Conservation (phyloP, 2,888 invertebrate genomes). For the Oscheius sp. region DNA sequence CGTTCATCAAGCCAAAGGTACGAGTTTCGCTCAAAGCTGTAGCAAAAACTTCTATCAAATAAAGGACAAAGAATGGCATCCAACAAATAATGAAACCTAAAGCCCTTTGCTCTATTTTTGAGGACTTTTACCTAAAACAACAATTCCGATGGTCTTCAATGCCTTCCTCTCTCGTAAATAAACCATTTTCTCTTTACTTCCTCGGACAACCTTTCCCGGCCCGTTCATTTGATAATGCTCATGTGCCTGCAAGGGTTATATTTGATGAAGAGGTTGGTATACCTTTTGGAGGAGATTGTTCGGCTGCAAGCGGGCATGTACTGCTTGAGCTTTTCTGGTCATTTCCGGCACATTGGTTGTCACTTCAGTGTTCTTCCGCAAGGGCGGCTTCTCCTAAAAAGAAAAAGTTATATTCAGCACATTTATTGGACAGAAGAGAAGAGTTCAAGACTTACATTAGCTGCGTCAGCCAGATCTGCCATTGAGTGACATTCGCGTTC, state of each 20-base stretch:
- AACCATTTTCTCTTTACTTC: constrained; percentile 69
- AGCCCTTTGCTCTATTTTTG: constrained; percentile 21
- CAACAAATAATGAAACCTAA: constrained; percentile 71
- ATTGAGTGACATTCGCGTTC: constrained; percentile 64
- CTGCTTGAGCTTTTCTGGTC: constrained; percentile 46
- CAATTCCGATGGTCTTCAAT: constrained; percentile 70
- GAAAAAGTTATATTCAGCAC: not conserved
- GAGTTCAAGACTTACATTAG: not conserved
- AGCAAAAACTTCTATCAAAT: constrained; percentile 68
- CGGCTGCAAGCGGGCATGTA: constrained; percentile 57
- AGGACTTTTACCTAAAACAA: constrained; percentile 61
- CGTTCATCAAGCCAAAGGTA: constrained; percentile 58
- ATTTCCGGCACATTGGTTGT: constrained; percentile 39
- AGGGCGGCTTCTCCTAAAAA: constrained; percentile 42
- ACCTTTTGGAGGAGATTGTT: constrained; percentile 51
- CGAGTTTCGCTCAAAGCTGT: constrained; percentile 40
- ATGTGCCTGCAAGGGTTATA: constrained; percentile 43
- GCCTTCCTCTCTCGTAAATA: constrained; percentile 69
- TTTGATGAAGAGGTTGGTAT: not conserved
- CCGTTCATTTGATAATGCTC: constrained; percentile 65
- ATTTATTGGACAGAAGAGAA: not conserved
- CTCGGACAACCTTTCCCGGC: constrained; percentile 65
- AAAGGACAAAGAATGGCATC: constrained; percentile 71
- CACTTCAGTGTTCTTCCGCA: constrained; percentile 57
- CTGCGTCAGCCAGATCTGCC: constrained; percentile 54